Evolutionary conservation across 2,797 vertebrate genomes (phyloP).

Genomic region (Megaceryle alcyon): DNA sequence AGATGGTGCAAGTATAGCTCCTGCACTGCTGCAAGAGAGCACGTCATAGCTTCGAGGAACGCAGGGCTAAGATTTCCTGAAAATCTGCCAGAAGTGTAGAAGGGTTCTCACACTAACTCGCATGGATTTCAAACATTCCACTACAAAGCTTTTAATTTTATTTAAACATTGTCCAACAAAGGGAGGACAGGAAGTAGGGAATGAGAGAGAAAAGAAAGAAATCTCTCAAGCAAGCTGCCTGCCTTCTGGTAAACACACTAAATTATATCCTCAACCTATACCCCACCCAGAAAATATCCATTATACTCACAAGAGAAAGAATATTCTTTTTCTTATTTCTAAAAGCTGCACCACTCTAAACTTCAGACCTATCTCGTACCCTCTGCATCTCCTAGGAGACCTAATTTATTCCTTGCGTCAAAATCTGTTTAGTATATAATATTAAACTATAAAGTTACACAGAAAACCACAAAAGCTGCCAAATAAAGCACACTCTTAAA

Average conservation of each 20-base stretch:
- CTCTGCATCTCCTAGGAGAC: not conserved
- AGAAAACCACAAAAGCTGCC: not conserved
- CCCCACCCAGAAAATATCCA: not conserved
- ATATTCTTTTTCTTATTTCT: not conserved
- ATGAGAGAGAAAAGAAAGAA: not conserved
- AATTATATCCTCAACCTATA: not conserved
- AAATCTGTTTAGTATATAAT: not conserved
- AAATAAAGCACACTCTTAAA: not conserved
- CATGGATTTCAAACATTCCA: not conserved
- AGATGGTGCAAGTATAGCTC: not conserved
- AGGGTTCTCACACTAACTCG: constrained; percentile 18
- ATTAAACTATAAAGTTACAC: not conserved
- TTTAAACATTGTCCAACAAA: not conserved
- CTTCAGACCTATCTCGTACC: not conserved
- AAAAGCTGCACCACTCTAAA: not conserved
- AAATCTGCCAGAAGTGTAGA: constrained; percentile 1
- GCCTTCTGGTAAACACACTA: not conserved
- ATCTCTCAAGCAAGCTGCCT: not conserved
- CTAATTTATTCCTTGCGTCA: not conserved
- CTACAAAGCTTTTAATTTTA: constrained; percentile 21
- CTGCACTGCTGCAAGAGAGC: not conserved
- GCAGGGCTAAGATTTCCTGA: not conserved
- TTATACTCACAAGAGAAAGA: not conserved
- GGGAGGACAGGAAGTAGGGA: not conserved
- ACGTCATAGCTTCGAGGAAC: not conserved